Base-by-base conservation (phyloP, 2,797 vertebrate species). In the Champsocephalus esox region DNA sequence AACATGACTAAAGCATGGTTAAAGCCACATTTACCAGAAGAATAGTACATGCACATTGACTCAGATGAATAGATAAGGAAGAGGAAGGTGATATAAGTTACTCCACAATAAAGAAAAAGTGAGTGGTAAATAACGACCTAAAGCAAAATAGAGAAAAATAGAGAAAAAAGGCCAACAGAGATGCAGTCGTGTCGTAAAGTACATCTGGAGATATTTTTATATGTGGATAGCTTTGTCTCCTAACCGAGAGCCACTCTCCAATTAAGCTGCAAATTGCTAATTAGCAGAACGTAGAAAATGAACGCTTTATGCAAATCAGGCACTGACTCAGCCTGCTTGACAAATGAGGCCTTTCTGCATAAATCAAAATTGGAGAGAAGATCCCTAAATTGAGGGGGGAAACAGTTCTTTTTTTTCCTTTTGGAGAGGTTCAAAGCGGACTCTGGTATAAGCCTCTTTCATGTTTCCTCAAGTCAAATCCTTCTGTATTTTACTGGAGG, bases 251-350 rank as follows among this genome's bases (percentile, higher is more conserved):
- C 91, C 88, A 80, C 91, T 93, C 89, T 91, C 94, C 95, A 96
- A 95, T 95, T 96, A 96, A 95, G 92, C 93, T 93, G 94, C 93
- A 95, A 95, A 96, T 95, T 95, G 94, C 94, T 95, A 96, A 95
- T 95, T 96, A 96, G 95, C 91, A 91, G 93, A 95, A 95, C 89
- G 93, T 82, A 85, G 92, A 93, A 95, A 95, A 95, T 88, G 90
- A 95, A 95, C 84, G 81, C 91, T 94, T 95, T 94, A 96, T 96
- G 95, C 88, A 96, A 95, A 96, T 95, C 76, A 94, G 91, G 86
- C 89, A 82, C 94, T 95, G 94, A 95, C 92, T 95, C 94, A 95
- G 94, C 91, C 94, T 91, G 93, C 93, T 92, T 94, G 93, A 95
- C 94, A 95, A 95, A 96, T 94, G 93, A 94, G 92, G 90, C 90